These are phyloP conservation scores for Idaea straminata DNA, from an alignment of 2,888 invertebrate species.

Conservation along the genomic window DNA sequence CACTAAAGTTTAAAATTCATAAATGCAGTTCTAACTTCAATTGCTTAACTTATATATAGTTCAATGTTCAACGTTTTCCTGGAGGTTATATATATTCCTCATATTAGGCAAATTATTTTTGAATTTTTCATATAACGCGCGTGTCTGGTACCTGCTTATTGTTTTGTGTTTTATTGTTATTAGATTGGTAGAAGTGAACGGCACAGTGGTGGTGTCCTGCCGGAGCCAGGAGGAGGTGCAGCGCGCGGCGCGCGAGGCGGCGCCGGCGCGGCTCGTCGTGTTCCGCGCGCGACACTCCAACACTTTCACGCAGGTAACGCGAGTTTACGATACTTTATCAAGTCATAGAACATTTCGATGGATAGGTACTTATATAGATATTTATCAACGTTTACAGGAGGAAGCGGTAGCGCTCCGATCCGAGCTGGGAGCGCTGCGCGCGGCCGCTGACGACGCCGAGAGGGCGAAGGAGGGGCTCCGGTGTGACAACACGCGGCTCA, in stretches of 20 bases:
- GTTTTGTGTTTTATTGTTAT: neutral
- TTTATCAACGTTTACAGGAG: slow-evolving; percentile 41
- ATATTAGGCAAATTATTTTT: neutral
- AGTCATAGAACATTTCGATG: too few species aligned
- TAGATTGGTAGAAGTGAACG: slow-evolving; percentile 91
- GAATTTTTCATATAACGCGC: neutral
- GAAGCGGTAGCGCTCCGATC: slow-evolving; percentile 78
- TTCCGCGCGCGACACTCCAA: slow-evolving; percentile 60
- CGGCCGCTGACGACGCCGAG: slow-evolving; percentile 83
- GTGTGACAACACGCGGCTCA: slow-evolving; percentile 90
- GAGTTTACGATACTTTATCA: too few species aligned
- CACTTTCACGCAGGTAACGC: slow-evolving; percentile 58
- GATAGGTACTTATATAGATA: too few species aligned
- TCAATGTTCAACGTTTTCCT: slow-evolving; percentile 1
- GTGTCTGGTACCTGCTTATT: neutral
- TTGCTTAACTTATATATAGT: neutral
- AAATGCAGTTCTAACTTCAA: neutral
- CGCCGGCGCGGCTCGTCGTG: slow-evolving; percentile 84
- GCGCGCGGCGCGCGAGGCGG: slow-evolving; percentile 82
- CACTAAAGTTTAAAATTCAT: neutral
- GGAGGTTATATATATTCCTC: neutral
- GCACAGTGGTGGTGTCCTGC: slow-evolving; percentile 85
- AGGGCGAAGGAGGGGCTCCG: slow-evolving; percentile 82
- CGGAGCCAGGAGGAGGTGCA: slow-evolving; percentile 86
- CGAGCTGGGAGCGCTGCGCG: slow-evolving; percentile 80